Base-by-base conservation (phyloP, 2,113 vertebrate genomes). In the Eudyptes chrysolophus region DNA sequence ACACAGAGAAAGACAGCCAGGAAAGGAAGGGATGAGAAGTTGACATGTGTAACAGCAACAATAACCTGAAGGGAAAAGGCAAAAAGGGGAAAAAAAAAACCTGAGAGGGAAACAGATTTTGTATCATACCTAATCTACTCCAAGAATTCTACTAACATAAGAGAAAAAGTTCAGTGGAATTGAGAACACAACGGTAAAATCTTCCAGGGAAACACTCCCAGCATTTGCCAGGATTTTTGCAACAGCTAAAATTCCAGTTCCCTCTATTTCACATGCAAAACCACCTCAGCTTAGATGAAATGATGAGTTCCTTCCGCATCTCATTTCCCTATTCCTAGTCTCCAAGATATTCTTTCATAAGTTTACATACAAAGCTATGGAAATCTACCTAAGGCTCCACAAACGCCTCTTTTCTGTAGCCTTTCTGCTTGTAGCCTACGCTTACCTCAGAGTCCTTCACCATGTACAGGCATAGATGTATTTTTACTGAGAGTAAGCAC, bases 1-100 rank as follows among this genome's bases (percentile, higher is more conserved):
- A 95, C 85, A 66, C 24, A 70, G 46, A 81, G 55, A 32, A 90
- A 68, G 44, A 87, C 8, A 34, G 76, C 34, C 90, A 94, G 65
- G 68, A 83, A 95, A 92, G 32, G n/a, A 94, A 97, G 24, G 42
- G 51, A 27, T 90, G 95, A 88, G 95, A 87, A 92, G 40, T 1
- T 83, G 75, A 95, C 32, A 32, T 34, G 32, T 55, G 42, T 25
- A 95, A 89, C 24, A 82, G 80, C 72, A 97, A 81, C 60, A 90
- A 40, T 10, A 90, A 82, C 17, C 26, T 76, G 29, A 92, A 90
- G 32, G 24, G 51, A 93, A 95, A 92, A 86, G 20, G 24, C 29
- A 88, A 76, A 72, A 40, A 26, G 15, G 13, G 44, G 17, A 44
- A 46, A 46, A 21, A 20, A 9, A 71, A 65, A 57, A 42, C 7